These are phyloP conservation scores for Naja naja DNA, from an alignment of 2,113 vertebrate species.

Conservation along the genomic window DNA sequence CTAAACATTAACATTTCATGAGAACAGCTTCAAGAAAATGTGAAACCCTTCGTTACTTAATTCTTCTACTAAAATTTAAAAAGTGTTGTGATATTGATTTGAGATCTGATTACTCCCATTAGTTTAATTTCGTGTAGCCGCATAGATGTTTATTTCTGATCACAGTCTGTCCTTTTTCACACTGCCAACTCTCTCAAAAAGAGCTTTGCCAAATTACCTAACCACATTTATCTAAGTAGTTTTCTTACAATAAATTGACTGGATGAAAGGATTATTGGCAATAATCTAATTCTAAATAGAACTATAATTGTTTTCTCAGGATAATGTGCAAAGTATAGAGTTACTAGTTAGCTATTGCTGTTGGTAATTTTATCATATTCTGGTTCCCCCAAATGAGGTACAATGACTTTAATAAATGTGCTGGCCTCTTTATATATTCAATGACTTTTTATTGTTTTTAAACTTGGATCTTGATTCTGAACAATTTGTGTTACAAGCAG, in stretches of 20 bases:
- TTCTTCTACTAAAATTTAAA: neutral
- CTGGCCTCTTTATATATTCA: conserved; percentile 43
- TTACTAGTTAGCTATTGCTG: neutral
- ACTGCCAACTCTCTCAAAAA: neutral
- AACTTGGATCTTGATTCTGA: neutral
- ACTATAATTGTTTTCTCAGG: conserved; percentile 38
- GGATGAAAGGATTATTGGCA: conserved; percentile 10
- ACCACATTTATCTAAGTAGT: neutral
- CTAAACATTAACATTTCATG: neutral
- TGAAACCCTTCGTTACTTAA: neutral
- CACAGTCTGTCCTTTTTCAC: neutral
- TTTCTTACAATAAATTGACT: conserved; percentile 20
- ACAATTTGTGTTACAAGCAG: neutral
- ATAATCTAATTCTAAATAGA: conserved; percentile 18
- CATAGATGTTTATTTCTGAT: conserved; percentile 19
- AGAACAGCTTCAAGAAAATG: neutral
- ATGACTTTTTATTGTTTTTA: neutral
- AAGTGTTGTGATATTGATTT: neutral
- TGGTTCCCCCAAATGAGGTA: conserved; percentile 25
- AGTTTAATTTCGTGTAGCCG: conserved; percentile 25
- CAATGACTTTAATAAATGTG: conserved; percentile 23
- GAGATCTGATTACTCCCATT: neutral
- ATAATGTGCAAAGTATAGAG: conserved; percentile 36
- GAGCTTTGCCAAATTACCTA: conserved; percentile 4
- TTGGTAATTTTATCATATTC: conserved; percentile 28